Base-by-base conservation (phyloP, 2,797 vertebrate genomes). In the Tinamus major region DNA sequence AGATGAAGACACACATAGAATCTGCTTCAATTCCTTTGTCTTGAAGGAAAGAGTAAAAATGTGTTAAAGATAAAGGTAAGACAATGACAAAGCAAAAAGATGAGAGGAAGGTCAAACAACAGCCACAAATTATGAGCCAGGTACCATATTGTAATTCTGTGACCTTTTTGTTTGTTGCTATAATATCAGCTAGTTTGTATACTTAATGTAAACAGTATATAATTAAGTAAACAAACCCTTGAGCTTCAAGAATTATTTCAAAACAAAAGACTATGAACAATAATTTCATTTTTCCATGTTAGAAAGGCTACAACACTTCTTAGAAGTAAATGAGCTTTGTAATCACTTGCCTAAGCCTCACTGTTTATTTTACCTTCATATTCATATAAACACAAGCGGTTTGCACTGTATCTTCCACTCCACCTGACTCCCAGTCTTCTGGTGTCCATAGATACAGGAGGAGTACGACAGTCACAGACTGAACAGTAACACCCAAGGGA, bases 1-100 rank as follows among this genome's bases (percentile, higher is more conserved):
- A 93, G 65, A 84, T n/a, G 77, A 85, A 84, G 71, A 94, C 94
- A 90, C 90, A 92, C 48, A 67, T 70, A 95, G 95, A 78, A 87
- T 64, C 26, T 84, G 83, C 94, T 91, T 75, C 23, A 68, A 41
- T n/a, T n/a, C 9, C 55, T 56, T 56, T n/a, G 31, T 56, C 31
- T 31, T 79, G 58, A 85, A 71, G 37, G 53, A 41, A 84, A 75
- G 79, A 77, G 33, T 63, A 92, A 84, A 85, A 87, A 79, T 10
- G 19, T 48, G 20, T 65, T 61, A 44, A 68, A 87, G 69, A 94
- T 67, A 79, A 58, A 68, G 16, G 51, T 23, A 72, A 91, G 68
- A 89, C 33, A 64, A 79, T 8, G 8, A 27, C 48, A 70, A 91
- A 92, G 56, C 13, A 85, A 91, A 56, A 68, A 75, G 33, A 44